Evolutionary conservation across 2,888 invertebrate genomes (phyloP).

Genomic region (Leptothorax acervorum): DNA sequence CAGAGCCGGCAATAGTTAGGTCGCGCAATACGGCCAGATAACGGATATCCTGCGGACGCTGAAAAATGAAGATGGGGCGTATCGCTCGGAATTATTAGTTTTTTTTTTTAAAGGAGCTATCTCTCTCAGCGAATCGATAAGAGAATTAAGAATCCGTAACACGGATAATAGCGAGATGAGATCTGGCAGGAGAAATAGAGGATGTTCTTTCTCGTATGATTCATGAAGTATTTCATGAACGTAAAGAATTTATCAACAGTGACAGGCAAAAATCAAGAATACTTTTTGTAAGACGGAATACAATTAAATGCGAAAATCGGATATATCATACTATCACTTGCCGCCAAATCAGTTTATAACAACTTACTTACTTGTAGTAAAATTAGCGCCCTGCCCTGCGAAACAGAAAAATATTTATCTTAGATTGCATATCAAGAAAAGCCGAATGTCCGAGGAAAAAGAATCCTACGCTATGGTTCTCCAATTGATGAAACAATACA

Average conservation of each 20-base stretch:
- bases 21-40: slow-evolving; percentile 21
- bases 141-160: neutral
- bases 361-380: neutral
- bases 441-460: neutral
- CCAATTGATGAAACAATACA: slow-evolving; percentile 20
- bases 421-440: neutral
- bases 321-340: neutral
- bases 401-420: slow-evolving; percentile 4
- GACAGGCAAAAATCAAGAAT: neutral
- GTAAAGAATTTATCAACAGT: neutral
- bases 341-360: neutral
- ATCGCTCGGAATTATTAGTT: slow-evolving; percentile 22
- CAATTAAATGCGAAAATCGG: neutral
- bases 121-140: neutral
- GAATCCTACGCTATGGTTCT: neutral
- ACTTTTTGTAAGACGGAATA: neutral
- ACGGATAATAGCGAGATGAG: neutral
- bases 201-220: neutral
- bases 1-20: slow-evolving; percentile 38
- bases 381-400: neutral
- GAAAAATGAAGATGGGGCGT: slow-evolving; percentile 29
- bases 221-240: neutral
- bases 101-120: neutral
- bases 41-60: slow-evolving; percentile 37
- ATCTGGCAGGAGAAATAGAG: neutral